These are phyloP conservation scores for Cephus spinipes DNA, from an alignment of 2,888 invertebrate species.

Conservation along the genomic window DNA sequence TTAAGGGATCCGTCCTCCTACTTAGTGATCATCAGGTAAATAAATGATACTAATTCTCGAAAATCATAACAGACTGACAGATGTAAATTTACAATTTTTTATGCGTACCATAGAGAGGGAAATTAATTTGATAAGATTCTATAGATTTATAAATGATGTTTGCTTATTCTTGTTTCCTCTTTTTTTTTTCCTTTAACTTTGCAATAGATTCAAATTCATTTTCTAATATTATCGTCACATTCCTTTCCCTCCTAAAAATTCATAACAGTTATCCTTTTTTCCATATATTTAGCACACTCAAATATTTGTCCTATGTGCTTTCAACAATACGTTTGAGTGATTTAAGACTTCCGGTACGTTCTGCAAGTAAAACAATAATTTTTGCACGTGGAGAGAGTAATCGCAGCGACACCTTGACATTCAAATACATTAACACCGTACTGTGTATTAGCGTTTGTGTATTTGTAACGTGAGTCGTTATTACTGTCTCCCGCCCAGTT, in stretches of 20 bases:
- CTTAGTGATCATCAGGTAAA: neutral
- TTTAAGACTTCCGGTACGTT: neutral
- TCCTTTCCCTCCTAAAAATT: neutral
- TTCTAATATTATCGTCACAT: neutral
- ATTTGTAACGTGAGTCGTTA: neutral
- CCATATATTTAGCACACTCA: neutral
- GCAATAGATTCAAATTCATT: neutral
- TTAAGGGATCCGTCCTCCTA: neutral
- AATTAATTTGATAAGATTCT: neutral
- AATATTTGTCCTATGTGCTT: neutral
- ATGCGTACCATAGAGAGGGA: neutral
- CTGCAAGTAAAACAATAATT: neutral
- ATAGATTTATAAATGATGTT: neutral
- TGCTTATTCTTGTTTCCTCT: neutral
- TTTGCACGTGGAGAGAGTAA: neutral
- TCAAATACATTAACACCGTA: neutral
- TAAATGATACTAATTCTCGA: neutral
- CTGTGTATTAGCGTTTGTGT: neutral
- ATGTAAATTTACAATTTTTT: neutral
- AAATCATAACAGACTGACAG: neutral
- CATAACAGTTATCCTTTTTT: neutral
- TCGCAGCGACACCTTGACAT: neutral
- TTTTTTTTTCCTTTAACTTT: neutral
- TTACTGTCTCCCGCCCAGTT: neutral
- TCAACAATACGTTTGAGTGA: neutral